Evolutionary conservation across 2,113 vertebrate species (phyloP).

Genomic region (Origma solitaria): DNA sequence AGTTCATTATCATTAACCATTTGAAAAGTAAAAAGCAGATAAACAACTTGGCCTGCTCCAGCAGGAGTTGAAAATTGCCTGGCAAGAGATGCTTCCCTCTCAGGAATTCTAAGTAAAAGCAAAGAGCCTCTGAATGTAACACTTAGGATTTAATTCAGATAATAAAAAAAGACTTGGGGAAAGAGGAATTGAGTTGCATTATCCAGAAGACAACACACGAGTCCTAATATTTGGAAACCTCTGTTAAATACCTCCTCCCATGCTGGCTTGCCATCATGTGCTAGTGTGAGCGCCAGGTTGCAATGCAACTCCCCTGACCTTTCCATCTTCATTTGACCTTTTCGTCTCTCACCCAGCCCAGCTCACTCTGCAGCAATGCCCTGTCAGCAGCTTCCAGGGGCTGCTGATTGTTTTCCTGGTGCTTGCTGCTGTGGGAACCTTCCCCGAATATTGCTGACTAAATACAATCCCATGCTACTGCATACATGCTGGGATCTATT

Average conservation of each 20-base stretch:
- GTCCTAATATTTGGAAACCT: not conserved
- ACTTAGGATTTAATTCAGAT: constrained; percentile 31
- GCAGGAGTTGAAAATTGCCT: constrained; percentile 9
- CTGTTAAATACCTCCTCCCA: not conserved
- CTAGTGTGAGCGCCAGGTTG: not conserved
- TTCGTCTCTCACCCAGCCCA: not conserved
- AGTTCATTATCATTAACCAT: constrained; percentile 43
- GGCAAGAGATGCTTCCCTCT: constrained; percentile 4
- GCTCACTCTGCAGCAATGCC: not conserved
- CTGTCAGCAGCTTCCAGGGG: not conserved
- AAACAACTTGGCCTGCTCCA: not conserved
- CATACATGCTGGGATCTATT: not conserved
- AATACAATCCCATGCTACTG: not conserved
- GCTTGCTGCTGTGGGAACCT: not conserved
- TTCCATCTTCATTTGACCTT: not conserved
- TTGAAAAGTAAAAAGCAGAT: constrained; percentile 38
- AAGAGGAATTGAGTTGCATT: not conserved
- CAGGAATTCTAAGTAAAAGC: constrained; percentile 40
- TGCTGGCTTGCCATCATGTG: not conserved
- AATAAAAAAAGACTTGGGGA: not conserved
- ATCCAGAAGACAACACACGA: not conserved
- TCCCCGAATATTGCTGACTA: not conserved
- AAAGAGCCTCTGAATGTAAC: not conserved
- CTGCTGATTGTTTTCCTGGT: not conserved
- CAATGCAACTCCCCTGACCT: not conserved